phyloP scores from a whole-genome alignment of 2,888 invertebrate genomes.

The Amphipoea lucens region DNA sequence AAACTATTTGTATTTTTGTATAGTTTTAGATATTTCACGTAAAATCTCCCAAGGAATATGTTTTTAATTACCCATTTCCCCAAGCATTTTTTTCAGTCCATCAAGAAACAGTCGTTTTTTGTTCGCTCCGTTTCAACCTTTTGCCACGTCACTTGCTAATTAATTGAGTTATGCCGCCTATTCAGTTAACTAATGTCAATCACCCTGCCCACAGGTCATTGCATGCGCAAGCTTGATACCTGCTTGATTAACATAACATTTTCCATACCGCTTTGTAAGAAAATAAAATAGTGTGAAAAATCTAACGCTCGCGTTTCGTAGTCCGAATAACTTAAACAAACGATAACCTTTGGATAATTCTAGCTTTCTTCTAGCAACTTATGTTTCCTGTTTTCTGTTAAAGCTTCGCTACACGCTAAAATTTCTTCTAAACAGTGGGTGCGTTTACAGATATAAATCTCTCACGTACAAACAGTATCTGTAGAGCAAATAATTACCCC shows the following conservation, averaged over 20 bases:
- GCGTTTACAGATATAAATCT: slow-evolving; percentile 47
- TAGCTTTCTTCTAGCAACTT: slow-evolving; percentile 9
- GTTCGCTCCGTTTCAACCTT: neutral
- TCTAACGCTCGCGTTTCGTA: neutral
- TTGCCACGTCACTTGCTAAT: slow-evolving; percentile 1
- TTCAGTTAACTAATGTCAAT: slow-evolving; percentile 46
- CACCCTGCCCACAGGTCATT: slow-evolving; percentile 36
- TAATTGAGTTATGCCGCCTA: slow-evolving; percentile 28
- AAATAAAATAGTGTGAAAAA: neutral
- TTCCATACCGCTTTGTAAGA: neutral
- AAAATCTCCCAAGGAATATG: neutral
- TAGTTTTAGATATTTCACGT: too few relatives aligned
- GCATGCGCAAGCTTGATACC: slow-evolving; percentile 1
- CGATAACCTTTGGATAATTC: slow-evolving; percentile 22
- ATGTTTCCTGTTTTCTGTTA: slow-evolving; percentile 15
- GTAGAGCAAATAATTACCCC: slow-evolving; percentile 32
- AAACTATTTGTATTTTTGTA: too few relatives aligned
- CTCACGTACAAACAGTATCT: slow-evolving; percentile 25
- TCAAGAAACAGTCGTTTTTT: neutral
- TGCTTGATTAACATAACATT: slow-evolving; percentile 21
- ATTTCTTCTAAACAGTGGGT: slow-evolving; percentile 34
- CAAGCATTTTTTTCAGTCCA: neutral
- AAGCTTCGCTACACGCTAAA: slow-evolving; percentile 1
- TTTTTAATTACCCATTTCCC: neutral
- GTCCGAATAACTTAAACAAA: slow-evolving; percentile 33